Percentiles rank a stretch among this genome's conserved stretches.
phyloP scores from a whole-genome alignment of 1,140 invertebrate genomes.

The Zaprionus lachaisei region DNA sequence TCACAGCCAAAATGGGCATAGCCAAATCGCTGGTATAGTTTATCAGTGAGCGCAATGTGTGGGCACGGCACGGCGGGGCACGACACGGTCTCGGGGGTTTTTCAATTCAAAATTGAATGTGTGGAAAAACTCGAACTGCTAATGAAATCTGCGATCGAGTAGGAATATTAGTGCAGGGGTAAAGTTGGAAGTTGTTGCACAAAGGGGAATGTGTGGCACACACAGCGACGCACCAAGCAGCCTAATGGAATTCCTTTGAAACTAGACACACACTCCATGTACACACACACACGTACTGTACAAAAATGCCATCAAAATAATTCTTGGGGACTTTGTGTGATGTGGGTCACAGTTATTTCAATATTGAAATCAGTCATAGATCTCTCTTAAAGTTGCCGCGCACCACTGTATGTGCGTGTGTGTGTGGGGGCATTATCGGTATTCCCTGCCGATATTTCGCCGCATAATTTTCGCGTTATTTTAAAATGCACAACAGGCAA shows the following conservation, averaged over 20 bases:
- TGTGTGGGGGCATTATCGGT: background rate
- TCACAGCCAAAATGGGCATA: constrained; percentile 51
- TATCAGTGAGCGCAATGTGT: constrained; percentile 36
- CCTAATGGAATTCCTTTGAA: constrained; percentile 31
- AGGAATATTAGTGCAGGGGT: background rate
- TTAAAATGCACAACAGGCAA: constrained; percentile 69
- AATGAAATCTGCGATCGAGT: constrained; percentile 30
- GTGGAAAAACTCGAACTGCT: constrained; percentile 16
- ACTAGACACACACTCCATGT: background rate
- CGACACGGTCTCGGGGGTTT: constrained; percentile 11
- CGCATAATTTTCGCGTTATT: constrained; percentile 77
- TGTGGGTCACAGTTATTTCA: background rate
- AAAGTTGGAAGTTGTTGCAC: background rate
- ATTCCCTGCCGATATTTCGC: background rate
- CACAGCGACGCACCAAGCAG: background rate
- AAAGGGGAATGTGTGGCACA: background rate
- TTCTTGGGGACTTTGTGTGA: background rate
- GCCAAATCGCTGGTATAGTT: constrained; percentile 58
- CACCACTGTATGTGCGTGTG: no score
- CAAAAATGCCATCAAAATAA: background rate
- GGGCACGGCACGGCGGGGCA: constrained; percentile 2
- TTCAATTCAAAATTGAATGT: constrained; percentile 45
- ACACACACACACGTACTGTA: background rate
- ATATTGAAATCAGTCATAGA: background rate
- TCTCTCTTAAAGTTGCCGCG: background rate